Base-by-base conservation (phyloP, 2,797 vertebrate genomes). In the Sciurus carolinensis region DNA sequence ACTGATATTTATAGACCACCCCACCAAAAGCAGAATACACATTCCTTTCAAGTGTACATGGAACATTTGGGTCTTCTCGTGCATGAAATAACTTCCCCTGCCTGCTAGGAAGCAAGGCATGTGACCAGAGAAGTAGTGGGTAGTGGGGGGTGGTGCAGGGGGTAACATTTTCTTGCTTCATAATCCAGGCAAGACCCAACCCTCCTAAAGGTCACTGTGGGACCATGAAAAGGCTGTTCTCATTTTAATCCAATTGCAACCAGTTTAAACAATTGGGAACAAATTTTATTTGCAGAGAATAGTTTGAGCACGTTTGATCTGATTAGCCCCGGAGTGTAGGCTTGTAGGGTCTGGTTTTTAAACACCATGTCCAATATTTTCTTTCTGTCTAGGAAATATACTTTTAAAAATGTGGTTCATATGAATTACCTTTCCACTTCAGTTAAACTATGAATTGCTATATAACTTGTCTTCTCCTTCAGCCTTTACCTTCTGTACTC, bases 341-440 rank as follows among this genome's bases (percentile, higher is more conserved):
- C 50, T 67, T 82, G 14, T 52, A 81, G 62, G 54, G 30, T 95
- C 90, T 89, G 85, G 75, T 86, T 93, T 95, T 89, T 33, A 91
- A 96, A 96, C 75, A 77, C 20, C 50, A 86, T 86, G 69, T 82
- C 57, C 57, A 91, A 20, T 89, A 86, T 96, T 93, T 93, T 96
- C 72, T 80, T 91, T 87, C 62, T 72, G 42, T 47, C 64, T 92
- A 50, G 77, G 81, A 97, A 83, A 85, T 47, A 42, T 20, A 42
- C 36, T 57, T 12, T 86, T 59, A 0, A 76, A 79, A 83, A 59
- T 83, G 75, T 82, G 39, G n/a, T 73, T 94, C 75, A 44, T 44
- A 52, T 77, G 80, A 82, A 83, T 86, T 47, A 20, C 36, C 62
- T 73, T 91, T 91, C 62, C 28, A 33, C 20, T 90, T 92, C 50